phyloP scores from a whole-genome alignment of 1,140 invertebrate species.

The Leptinotarsa lineolata region DNA sequence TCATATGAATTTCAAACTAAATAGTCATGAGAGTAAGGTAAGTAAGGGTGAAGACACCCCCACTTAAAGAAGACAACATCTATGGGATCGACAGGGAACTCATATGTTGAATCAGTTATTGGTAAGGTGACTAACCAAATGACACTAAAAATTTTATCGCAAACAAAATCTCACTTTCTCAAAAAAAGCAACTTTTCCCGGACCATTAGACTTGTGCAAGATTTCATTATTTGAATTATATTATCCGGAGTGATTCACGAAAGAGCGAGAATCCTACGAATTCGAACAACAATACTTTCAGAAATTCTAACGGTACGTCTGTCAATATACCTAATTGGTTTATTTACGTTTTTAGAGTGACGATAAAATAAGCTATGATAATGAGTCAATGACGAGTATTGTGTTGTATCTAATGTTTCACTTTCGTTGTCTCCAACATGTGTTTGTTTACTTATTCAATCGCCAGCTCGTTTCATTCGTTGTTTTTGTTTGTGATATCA shows the following conservation, averaged over 20 bases:
- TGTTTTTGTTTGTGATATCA: background rate
- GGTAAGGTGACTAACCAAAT: too few species aligned
- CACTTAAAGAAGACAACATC: too few species aligned
- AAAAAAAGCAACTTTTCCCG: background rate
- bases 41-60: too few species aligned
- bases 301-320: slow-evolving; percentile 3
- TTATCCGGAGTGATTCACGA: background rate
- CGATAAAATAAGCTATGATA: background rate
- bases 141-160: too few species aligned
- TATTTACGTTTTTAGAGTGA: background rate
- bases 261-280: background rate
- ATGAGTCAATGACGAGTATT: background rate
- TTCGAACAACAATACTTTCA: background rate
- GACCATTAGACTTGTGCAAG: background rate
- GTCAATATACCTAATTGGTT: background rate
- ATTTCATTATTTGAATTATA: background rate
- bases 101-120: too few species aligned
- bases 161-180: background rate
- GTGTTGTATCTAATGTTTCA: background rate
- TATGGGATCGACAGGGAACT: too few species aligned
- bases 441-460: slow-evolving; percentile 16
- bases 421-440: background rate
- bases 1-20: too few species aligned
- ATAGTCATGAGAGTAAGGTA: too few species aligned
- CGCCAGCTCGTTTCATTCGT: background rate